Conservation (phyloP, 2,888 invertebrate species). For the Drosophila meridionalis region DNA sequence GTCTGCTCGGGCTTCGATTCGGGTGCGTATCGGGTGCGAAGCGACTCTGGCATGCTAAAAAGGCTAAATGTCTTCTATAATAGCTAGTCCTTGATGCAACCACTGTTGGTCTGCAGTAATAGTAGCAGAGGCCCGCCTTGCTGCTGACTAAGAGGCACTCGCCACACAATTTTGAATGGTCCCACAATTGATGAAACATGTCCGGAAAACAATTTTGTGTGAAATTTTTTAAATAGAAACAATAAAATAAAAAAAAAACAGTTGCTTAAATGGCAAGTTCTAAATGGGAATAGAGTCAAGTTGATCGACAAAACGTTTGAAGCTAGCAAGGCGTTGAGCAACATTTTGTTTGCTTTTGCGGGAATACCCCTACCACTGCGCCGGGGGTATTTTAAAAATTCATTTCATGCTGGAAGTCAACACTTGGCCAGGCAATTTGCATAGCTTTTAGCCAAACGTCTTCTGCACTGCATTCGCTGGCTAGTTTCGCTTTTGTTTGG, state of each 20-base stretch:
- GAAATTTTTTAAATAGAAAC: background rate
- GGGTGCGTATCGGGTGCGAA: too few relatives aligned
- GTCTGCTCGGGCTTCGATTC: background rate
- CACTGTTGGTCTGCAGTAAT: background rate
- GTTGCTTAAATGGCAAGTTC: background rate
- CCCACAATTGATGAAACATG: slow-evolving; percentile 23
- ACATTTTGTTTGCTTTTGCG: background rate
- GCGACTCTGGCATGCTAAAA: background rate
- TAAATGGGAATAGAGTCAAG: background rate
- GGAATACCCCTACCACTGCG: background rate
- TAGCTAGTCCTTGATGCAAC: background rate
- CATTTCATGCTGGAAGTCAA: slow-evolving; percentile 56
- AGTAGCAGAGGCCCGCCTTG: background rate
- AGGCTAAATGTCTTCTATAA: background rate
- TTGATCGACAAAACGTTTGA: background rate
- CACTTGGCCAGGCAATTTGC: slow-evolving; percentile 69
- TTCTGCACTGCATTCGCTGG: slow-evolving; percentile 30
- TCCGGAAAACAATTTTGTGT: slow-evolving; percentile 22
- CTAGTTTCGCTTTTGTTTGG: slow-evolving; percentile 62
- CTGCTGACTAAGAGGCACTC: background rate
- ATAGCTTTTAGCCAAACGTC: slow-evolving; percentile 64
- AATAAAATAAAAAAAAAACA: background rate
- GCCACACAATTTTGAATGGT: background rate
- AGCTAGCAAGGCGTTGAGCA: background rate
- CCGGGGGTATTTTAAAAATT: slow-evolving; percentile 31